Base-by-base conservation (phyloP, 2,888 invertebrate species). In the Eremobia ochroleuca region DNA sequence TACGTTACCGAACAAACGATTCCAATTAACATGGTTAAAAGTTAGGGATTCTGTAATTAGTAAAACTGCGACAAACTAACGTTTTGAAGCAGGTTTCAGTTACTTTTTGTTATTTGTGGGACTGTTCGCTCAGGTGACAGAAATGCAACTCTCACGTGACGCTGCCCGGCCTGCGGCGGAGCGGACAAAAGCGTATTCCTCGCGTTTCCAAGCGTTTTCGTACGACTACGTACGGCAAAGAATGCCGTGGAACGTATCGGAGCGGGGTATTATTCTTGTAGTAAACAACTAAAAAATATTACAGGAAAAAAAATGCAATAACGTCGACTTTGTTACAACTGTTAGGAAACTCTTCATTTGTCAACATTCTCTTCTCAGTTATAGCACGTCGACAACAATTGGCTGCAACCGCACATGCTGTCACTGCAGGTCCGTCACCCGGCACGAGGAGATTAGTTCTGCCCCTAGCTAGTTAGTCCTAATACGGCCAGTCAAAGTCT, bases 1-100 rank as follows among this genome's bases (percentile, higher is more conserved):
- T 8, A 13, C 28, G 28, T 31, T 58, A 34, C 18, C n/a, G 28
- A 37, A 2, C 13, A 76, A 76, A 55, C 25, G 4, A 55, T 28
- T 25, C 8, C 28, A 34, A 43, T 37, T 25, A 46, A 55, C 28
- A 5, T n/a, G 15, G 13, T 11, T 28, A 46, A 59, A 31, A 15
- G 13, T 37, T 66, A 8, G 37, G 15, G 34, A 46, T 46, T 64
- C n/a, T 64, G 43, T 76, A 46, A 76, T 25, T 9, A 28, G 46
- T 25, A 34, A 28, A 58, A 37, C 13, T 46, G 25, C 25, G 13
- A 8, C 11, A 37, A n/a, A 18, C 0, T 25, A 46, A 49, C 52
- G 21, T 55, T 76, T 43, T 58, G 58, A 46, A 37, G 34, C 72
- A 28, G 46, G 34, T 21, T 46, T 75, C n/a, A 34, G 15, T 8